Percentiles rank a stretch among this genome's conserved stretches.
Evolutionary conservation across 2,113 vertebrate genomes (phyloP).

Genomic region (Murina feae): DNA sequence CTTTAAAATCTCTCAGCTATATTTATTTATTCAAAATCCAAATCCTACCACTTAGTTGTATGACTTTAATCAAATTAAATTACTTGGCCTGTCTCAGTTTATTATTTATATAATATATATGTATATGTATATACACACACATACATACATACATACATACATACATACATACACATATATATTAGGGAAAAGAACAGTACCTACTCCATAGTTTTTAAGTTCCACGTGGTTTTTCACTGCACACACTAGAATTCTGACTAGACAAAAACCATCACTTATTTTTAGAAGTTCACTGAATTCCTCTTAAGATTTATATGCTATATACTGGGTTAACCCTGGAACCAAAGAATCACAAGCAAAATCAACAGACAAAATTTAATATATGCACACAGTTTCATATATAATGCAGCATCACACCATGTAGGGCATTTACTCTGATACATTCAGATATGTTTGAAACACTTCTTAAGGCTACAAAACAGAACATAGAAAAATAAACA

Average conservation of each 20-base stretch:
- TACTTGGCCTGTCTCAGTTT: not conserved
- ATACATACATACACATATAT: no score
- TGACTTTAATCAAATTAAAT: not conserved
- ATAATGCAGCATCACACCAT: slow-evolving; percentile 79
- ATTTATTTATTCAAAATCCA: not conserved
- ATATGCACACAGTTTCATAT: slow-evolving; percentile 76
- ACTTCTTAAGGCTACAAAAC: slow-evolving; percentile 80
- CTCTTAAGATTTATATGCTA: not conserved
- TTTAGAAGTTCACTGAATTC: slow-evolving; percentile 7
- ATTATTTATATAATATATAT: no score
- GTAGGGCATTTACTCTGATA: slow-evolving; percentile 79
- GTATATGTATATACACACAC: no score
- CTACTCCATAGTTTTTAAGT: not conserved
- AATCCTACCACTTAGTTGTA: not conserved
- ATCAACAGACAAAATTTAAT: slow-evolving; percentile 73
- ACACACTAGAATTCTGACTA: not conserved
- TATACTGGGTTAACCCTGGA: not conserved
- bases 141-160: no score
- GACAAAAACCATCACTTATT: not conserved
- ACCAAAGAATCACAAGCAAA: slow-evolving; percentile 58
- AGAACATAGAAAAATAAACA: slow-evolving; percentile 80
- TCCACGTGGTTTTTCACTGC: not conserved
- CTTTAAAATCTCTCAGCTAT: not conserved
- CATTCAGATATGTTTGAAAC: slow-evolving; percentile 77
- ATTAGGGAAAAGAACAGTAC: not conserved